Evolutionary conservation across 35 echinoderm and acorn worm species (phyloP), one percentile per base, ranked within the genome.

Genomic region (Holothuria glaberrima): DNA sequence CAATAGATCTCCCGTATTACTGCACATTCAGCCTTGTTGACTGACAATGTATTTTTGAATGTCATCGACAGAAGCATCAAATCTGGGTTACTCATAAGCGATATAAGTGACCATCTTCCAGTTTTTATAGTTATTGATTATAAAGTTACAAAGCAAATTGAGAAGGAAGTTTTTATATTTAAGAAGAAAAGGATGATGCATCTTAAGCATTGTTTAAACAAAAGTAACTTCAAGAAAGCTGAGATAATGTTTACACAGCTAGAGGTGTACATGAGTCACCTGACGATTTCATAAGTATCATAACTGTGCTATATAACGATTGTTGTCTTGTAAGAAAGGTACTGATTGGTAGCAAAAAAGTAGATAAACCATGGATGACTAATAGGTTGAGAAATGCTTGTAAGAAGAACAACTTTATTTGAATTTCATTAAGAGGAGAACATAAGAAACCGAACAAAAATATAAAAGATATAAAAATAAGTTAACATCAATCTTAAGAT

Each of bases 31-130:
- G 38, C 74, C 0, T 41, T 32, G 16, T 78, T 78, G 74, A 78
- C 21, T 78, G 74, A 78, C n/a, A 78, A 44, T 78, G 66, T 69
- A 69, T 78, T 78, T 27, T 45, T 32, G 22, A 78, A 78, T 78
- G 74, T 78, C 74, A n/a, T 69, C 22, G 25, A 69, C 24, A 69
- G 66, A 25, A 4, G 24, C 5, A n/a, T 33, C 10, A 69, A 69
- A 9, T 26, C 22, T 17, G 66, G n/a, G 21, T 69, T 26, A 27
- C 66, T 69, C 24, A 69, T 69, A 24, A 69, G 66, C 16, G 66
- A 69, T 69, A 26, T 69, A 0, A 69, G 16, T 69, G 66, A 69
- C 31, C 66, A 69, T 69, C 66, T 69, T 69, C 66, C 66, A 27
- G 5, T 69, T 69, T 69, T 69, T 69, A 69, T 22, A 26, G 31